A percentile compares a stretch with the other conserved stretches of the same genome.
Conservation (phyloP, 2,797 vertebrate genomes). For the Epinephelus awoara region DNA sequence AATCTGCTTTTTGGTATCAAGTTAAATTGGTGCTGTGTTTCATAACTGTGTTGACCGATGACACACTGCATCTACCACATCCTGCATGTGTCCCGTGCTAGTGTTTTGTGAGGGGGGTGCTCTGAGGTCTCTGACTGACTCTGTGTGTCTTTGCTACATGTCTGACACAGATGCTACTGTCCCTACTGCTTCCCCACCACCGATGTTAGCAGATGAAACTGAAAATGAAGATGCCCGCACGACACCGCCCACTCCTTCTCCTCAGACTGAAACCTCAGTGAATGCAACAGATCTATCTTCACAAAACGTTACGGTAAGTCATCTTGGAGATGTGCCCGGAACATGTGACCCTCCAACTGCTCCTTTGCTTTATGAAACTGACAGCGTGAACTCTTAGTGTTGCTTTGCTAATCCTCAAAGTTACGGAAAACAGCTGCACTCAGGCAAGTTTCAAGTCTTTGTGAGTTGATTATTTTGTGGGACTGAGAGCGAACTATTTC, state of each 20-base stretch:
- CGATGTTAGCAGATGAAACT: accelerated
- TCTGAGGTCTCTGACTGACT: background rate
- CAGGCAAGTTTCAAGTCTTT: no score
- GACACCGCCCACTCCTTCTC: accelerated
- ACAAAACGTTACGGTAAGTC: accelerated
- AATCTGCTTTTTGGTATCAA: no score
- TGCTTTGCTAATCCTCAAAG: no score
- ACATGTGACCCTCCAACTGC: background rate
- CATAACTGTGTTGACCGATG: background rate
- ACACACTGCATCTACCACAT: conserved; percentile 1
- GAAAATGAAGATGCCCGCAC: accelerated
- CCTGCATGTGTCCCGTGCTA: background rate
- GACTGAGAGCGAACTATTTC: no score
- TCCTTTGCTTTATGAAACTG: background rate
- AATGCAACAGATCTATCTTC: accelerated
- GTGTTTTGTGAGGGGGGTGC: background rate
- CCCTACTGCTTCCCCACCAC: accelerated
- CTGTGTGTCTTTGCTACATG: background rate
- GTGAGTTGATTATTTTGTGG: no score
- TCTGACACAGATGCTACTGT: background rate
- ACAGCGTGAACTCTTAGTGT: background rate
- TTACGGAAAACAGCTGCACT: no score
- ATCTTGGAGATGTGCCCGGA: background rate
- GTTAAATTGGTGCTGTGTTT: background rate
- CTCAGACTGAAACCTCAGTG: accelerated